Percentiles rank a stretch among this genome's conserved stretches.
phyloP scores from a whole-genome alignment of 2,113 vertebrate species.

The Electrona antarctica region DNA sequence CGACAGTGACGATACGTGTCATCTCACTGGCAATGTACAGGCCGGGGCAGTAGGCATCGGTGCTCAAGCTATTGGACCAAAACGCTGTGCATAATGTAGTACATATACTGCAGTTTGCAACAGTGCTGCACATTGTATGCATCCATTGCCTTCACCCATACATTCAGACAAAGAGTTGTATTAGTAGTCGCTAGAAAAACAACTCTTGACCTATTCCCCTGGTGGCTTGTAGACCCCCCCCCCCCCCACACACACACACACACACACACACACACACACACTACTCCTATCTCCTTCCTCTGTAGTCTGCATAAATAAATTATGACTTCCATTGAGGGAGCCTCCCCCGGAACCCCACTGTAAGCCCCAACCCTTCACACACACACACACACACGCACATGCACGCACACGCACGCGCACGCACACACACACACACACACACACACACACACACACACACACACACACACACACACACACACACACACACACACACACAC shows the following conservation, averaged over 20 bases:
- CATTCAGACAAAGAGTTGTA: constrained; percentile 68
- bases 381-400: neutral
- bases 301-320: constrained; percentile 78
- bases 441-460: neutral
- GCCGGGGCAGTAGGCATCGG: neutral
- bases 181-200: constrained; percentile 68
- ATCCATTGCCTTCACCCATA: constrained; percentile 30
- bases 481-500: neutral
- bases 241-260: too few relatives aligned
- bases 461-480: neutral
- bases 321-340: constrained; percentile 56
- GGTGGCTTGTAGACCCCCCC: constrained; percentile 38
- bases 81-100: neutral
- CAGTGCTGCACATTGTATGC: neutral
- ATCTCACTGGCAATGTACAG: too few relatives aligned
- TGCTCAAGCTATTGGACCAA: constrained; percentile 10
- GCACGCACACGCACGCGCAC: neutral
- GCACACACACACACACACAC: neutral
- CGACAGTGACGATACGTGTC: too few relatives aligned
- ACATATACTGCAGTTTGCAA: too few relatives aligned
- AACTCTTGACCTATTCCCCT: constrained; percentile 72
- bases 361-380: constrained; percentile 43
- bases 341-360: constrained; percentile 59
- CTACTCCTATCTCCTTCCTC: constrained; percentile 61
- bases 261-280: neutral